These are phyloP conservation scores for Oceanodroma leucorhoa DNA, from an alignment of 2,797 vertebrate genomes.

Conservation along the genomic window DNA sequence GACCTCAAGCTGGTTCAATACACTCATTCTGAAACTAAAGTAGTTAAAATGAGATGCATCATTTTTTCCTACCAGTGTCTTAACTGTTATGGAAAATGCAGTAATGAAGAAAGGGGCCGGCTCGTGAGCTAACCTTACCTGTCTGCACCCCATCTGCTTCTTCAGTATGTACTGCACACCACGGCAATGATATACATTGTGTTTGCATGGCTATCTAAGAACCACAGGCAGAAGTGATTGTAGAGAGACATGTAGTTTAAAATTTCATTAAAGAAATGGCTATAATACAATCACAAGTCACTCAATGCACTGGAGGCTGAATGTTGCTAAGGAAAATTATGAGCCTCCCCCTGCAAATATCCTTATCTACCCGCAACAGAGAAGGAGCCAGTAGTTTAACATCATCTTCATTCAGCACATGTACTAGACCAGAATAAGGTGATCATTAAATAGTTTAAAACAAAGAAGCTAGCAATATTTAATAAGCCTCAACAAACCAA, in stretches of 20 bases:
- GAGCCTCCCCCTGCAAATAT: not conserved
- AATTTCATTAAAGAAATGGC: constrained; percentile 40
- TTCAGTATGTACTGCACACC: not conserved
- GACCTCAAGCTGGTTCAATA: not conserved
- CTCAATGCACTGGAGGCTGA: not conserved
- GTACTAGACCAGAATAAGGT: not conserved
- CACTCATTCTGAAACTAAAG: constrained; percentile 22
- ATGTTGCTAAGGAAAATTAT: constrained; percentile 39
- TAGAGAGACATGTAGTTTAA: constrained; percentile 21
- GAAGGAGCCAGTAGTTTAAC: not conserved
- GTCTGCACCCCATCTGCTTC: not conserved
- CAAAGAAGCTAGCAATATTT: not conserved
- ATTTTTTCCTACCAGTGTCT: constrained; percentile 40
- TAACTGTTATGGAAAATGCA: constrained; percentile 3
- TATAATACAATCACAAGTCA: constrained; percentile 33
- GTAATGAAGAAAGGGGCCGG: not conserved
- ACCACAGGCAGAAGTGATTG: constrained; percentile 20
- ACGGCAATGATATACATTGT: not conserved
- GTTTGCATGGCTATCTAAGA: not conserved
- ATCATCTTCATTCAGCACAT: not conserved
- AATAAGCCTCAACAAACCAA: not conserved
- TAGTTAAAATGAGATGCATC: not conserved
- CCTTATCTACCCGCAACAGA: constrained; percentile 29
- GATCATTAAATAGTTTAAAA: not conserved
- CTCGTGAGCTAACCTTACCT: not conserved